phyloP scores from a whole-genome alignment of 1,140 invertebrate species.

The Eufriesea mexicana region DNA sequence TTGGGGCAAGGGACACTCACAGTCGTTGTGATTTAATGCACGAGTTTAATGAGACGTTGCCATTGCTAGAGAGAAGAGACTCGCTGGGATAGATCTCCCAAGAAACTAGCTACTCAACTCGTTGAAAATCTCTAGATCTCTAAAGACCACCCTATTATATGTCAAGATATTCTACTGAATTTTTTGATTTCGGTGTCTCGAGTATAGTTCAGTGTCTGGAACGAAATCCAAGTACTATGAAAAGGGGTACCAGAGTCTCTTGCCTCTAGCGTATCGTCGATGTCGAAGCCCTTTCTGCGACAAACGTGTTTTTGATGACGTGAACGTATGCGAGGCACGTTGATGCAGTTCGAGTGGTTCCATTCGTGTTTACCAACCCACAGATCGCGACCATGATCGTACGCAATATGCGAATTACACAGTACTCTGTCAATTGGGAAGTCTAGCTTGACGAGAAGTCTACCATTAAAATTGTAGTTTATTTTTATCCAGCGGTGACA shows the following conservation, averaged over 20 bases:
- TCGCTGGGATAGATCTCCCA: not conserved
- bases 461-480: no score
- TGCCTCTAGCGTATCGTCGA: not conserved
- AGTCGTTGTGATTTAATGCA: constrained; percentile 30
- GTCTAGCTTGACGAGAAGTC: no score
- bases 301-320: not conserved
- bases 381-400: constrained; percentile 17
- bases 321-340: constrained; percentile 29
- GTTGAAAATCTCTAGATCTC: no score
- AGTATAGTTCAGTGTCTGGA: no score
- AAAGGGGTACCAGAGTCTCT: not conserved
- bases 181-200: no score
- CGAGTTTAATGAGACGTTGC: constrained; percentile 13
- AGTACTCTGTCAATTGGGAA: no score
- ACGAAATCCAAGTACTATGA: no score
- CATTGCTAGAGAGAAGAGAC: not conserved
- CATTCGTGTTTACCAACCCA: constrained; percentile 17
- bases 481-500: not conserved
- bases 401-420: not conserved
- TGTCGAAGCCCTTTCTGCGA: constrained; percentile 14
- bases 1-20: not conserved
- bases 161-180: no score
- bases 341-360: constrained; percentile 2
- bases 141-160: no score
- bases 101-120: no score